Conservation (phyloP, 2,113 vertebrate genomes). For the Nothobranchius kuhntae region DNA sequence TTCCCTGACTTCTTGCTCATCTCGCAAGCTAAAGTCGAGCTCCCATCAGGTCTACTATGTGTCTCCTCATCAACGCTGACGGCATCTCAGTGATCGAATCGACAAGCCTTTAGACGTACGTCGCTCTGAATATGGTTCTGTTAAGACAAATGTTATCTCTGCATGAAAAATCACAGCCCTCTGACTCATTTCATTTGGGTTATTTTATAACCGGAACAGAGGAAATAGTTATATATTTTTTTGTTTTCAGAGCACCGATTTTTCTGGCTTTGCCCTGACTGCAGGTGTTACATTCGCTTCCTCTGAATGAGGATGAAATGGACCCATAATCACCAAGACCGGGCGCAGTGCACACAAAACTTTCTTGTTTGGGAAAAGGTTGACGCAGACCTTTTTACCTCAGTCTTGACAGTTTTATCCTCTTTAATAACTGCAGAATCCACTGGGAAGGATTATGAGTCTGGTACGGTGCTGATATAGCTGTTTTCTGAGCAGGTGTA, state of each 20-base stretch:
- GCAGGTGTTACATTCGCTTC: neutral
- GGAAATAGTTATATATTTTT: neutral
- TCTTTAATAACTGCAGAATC: neutral
- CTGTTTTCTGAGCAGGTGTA: neutral
- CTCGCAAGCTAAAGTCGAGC: slow-evolving; percentile 9
- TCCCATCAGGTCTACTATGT: slow-evolving; percentile 17
- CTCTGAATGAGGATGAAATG: neutral
- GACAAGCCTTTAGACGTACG: slow-evolving; percentile 20
- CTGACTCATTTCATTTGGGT: neutral
- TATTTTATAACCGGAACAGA: neutral
- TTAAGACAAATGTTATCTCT: slow-evolving; percentile 3
- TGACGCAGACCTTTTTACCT: slow-evolving; percentile 14
- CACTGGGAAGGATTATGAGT: slow-evolving; percentile 12
- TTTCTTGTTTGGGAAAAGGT: neutral
- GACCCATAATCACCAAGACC: neutral
- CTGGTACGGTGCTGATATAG: slow-evolving; percentile 1
- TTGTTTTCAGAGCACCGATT: neutral
- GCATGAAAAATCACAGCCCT: slow-evolving; percentile 4
- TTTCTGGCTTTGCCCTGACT: neutral
- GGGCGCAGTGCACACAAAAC: neutral
- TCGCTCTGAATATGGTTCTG: slow-evolving; percentile 37
- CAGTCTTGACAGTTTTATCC: slow-evolving; percentile 17
- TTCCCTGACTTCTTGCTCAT: slow-evolving; percentile 27
- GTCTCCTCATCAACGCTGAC: slow-evolving; percentile 32
- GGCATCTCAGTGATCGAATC: slow-evolving; percentile 23